Conservation (phyloP, 2,888 invertebrate genomes). For the Dryocosmus kuriphilus region DNA sequence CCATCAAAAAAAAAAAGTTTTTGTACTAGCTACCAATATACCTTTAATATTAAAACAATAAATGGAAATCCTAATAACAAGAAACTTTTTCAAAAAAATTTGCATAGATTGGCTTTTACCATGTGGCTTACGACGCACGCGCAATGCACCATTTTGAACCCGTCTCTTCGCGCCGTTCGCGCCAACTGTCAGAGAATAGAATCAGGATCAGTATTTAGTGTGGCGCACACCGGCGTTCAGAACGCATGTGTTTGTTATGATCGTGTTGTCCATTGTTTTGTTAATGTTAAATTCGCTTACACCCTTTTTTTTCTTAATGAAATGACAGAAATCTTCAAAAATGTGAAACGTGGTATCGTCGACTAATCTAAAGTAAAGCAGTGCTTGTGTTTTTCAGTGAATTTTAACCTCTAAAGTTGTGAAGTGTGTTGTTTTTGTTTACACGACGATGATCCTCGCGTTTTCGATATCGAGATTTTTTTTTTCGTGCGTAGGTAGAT, state of each 20-base stretch:
- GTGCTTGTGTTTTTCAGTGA: slow-evolving; percentile 12
- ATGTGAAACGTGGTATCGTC: background rate
- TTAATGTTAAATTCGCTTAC: background rate
- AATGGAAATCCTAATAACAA: too few species aligned
- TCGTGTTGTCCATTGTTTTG: background rate
- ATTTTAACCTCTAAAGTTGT: slow-evolving; percentile 10
- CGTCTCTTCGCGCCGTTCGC: background rate
- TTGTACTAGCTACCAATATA: too few species aligned
- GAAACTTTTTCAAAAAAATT: background rate
- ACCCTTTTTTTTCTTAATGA: background rate
- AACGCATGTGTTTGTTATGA: background rate
- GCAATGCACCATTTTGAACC: background rate
- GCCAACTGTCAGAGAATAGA: background rate
- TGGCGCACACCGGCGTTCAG: background rate
- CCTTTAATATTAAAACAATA: too few species aligned
- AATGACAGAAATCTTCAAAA: slow-evolving; percentile 5
- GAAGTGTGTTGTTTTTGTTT: slow-evolving; percentile 14
- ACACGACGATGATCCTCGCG: background rate
- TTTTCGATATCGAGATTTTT: background rate
- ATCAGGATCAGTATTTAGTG: too few species aligned
- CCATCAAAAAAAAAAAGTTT: too few species aligned
- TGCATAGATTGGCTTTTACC: background rate
- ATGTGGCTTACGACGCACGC: background rate
- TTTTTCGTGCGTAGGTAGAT: background rate
- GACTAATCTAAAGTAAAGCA: background rate